phyloP scores from a whole-genome alignment of 2,113 vertebrate species.

The Psophia crepitans region DNA sequence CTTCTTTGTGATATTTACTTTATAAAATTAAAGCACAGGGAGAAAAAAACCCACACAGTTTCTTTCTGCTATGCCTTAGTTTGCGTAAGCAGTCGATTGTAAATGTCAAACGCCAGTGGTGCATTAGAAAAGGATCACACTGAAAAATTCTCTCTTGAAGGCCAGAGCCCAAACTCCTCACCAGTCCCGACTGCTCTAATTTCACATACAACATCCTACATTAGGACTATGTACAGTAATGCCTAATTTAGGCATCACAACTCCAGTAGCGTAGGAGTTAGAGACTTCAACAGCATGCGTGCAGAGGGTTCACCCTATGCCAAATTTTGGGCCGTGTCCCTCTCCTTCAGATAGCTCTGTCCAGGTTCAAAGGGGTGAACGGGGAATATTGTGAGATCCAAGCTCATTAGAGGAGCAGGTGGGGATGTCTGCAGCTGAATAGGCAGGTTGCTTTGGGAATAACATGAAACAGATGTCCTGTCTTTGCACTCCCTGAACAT shows the following conservation, averaged over 20 bases:
- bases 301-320: neutral
- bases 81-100: neutral
- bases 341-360: neutral
- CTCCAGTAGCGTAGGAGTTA: neutral
- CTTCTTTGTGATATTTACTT: slow-evolving; percentile 52
- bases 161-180: neutral
- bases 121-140: neutral
- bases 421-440: slow-evolving; percentile 39
- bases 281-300: neutral
- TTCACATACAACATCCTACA: neutral
- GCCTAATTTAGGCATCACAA: neutral
- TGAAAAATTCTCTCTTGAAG: neutral
- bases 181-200: neutral
- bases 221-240: neutral
- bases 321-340: neutral
- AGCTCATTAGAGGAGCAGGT: slow-evolving; percentile 48
- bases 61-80: neutral
- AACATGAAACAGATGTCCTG: slow-evolving; percentile 51
- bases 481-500: neutral
- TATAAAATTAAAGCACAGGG: slow-evolving; percentile 39
- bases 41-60: neutral
- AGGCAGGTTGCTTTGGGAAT: slow-evolving; percentile 45
- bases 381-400: neutral
- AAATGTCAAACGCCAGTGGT: slow-evolving; percentile 20
- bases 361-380: neutral